Base-by-base conservation (phyloP, 2,797 vertebrate species). In the Phrynocephalus vlangalii region DNA sequence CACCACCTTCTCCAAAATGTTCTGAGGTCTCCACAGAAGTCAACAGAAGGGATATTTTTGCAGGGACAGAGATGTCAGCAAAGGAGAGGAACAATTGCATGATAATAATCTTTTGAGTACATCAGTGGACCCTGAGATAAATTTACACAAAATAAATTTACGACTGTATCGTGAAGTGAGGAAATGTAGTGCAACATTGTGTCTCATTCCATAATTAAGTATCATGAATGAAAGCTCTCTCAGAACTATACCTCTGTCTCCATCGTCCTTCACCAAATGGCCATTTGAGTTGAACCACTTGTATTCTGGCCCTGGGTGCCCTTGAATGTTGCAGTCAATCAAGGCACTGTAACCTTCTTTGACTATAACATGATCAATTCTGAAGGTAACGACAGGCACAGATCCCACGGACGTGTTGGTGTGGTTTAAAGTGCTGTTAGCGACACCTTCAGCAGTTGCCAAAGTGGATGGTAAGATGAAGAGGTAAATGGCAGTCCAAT, bases 221-320 rank as follows among this genome's bases (percentile, higher is more conserved):
- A 80, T 26, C 22, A 63, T 75, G 52, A 44, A 76, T 28, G 33
- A 67, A 76, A 52, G 76, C 13, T 26, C 67, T 79, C 22, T 56
- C 15, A 79, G 90, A 86, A 83, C 85, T 97, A 96, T 97, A 99
- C 99, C 97, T 95, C 93, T 95, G 1, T 93, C 94, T 1, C 88
- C 94, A 18, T 98, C 97, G 0, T 97, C 97, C 91, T 97, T 96
- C 92, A 99, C 96, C 72, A 97, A 95, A 85, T 63, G 94, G 76
- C 98, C 98, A 0, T 98, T 97, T 56, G 99, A 99, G 94, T 98
- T 98, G 95, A 98, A 99, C 99, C 99, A 99, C 89, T 97, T 97
- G 88, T 99, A 97, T 1, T 76, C 97, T 26, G 98, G 99, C 71
- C 96, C 95, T 11, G 99, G 99, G 18, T 98, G 96, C 89, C 98